Conservation (phyloP, 2,888 invertebrate genomes). For the Lordiphosa fenestrarum region DNA sequence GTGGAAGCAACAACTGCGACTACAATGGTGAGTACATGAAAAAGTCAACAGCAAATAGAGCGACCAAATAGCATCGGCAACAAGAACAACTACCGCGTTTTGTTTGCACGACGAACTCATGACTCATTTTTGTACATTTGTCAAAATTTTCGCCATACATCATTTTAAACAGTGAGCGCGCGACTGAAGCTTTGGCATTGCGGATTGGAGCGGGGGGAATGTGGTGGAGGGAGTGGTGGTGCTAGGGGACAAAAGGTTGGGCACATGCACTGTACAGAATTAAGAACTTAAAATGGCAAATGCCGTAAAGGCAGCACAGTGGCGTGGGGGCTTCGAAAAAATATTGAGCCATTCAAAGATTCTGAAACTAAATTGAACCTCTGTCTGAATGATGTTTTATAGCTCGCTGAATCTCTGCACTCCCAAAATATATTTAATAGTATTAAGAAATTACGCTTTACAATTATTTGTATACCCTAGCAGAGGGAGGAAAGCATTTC, state of each 20-base stretch:
- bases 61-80: slow-evolving; percentile 29
- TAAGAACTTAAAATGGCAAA: slow-evolving; percentile 4
- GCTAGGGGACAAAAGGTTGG: slow-evolving; percentile 18
- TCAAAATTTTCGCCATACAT: slow-evolving; percentile 76
- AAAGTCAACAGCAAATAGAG: slow-evolving; percentile 71
- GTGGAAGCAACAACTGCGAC: slow-evolving; percentile 20
- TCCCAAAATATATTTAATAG: too few species aligned
- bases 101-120: slow-evolving; percentile 72
- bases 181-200: background rate
- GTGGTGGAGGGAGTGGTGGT: background rate
- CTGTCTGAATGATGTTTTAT: too few species aligned
- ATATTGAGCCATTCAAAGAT: too few species aligned
- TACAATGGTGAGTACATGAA: slow-evolving; percentile 57
- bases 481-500: too few species aligned
- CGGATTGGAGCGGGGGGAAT: background rate
- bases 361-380: too few species aligned
- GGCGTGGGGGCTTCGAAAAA: background rate
- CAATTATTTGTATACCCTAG: too few species aligned
- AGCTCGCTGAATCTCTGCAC: too few species aligned
- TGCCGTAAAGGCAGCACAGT: background rate
- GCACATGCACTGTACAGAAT: slow-evolving; percentile 5
- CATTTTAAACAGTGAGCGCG: slow-evolving; percentile 71
- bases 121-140: slow-evolving; percentile 77
- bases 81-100: slow-evolving; percentile 54
- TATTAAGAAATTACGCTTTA: too few species aligned